A percentile compares a stretch with the other conserved stretches of the same genome.
Evolutionary conservation across 2,797 vertebrate genomes (phyloP).

Genomic region (Epinephelus malabaricus): DNA sequence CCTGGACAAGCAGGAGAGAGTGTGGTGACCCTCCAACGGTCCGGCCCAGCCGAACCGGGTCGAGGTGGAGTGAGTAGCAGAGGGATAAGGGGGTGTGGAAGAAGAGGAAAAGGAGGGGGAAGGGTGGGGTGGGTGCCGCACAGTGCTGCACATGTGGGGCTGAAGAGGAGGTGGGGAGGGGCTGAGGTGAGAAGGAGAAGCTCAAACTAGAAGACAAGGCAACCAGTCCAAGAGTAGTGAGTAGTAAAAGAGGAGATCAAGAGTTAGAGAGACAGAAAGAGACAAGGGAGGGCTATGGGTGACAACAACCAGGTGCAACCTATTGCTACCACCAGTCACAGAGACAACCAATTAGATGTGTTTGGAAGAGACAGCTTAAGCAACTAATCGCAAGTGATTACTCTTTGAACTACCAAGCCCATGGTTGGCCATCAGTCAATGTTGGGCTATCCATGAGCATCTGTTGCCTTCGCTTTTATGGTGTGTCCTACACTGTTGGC

Average conservation of each 20-base stretch:
- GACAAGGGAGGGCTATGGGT: constrained; percentile 68
- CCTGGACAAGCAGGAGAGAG: constrained; percentile 87
- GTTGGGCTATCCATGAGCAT: no score
- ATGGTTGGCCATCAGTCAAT: no score
- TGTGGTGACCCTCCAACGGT: constrained; percentile 80
- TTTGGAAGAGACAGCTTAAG: constrained; percentile 35
- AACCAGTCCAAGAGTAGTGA: constrained; percentile 86
- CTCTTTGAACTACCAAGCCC: no score
- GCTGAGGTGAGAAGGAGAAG: constrained; percentile 82
- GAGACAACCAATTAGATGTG: constrained; percentile 70
- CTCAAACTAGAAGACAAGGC: constrained; percentile 89
- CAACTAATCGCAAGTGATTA: constrained; percentile 45
- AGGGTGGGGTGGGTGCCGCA: constrained; percentile 56
- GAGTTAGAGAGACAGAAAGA: constrained; percentile 49
- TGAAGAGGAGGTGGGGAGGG: constrained; percentile 76
- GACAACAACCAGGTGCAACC: constrained; percentile 89
- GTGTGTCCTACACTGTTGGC: no score
- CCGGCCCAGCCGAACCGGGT: constrained; percentile 75
- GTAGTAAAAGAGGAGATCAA: constrained; percentile 79
- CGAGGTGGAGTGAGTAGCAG: constrained; percentile 80
- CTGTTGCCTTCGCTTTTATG: no score
- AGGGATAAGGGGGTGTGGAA: constrained; percentile 56
- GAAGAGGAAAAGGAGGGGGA: constrained; percentile 17
- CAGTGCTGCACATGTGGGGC: constrained; percentile 73
- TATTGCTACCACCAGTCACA: constrained; percentile 80